phyloP scores from a whole-genome alignment of 2,113 vertebrate species.

The Catharus bicknelli region DNA sequence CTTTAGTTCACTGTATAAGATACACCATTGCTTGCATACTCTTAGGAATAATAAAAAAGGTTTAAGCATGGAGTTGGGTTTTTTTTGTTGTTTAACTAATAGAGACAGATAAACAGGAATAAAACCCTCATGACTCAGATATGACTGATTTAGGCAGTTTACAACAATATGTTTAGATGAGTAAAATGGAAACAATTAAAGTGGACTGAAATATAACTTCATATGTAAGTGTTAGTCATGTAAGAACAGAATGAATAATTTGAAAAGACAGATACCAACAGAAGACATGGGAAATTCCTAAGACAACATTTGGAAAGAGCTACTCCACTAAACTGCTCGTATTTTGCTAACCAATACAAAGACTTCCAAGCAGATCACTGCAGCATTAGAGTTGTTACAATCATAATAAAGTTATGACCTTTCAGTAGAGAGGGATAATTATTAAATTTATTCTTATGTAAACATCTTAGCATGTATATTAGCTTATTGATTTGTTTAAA shows the following conservation, averaged over 20 bases:
- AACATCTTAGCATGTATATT: neutral
- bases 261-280: neutral
- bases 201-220: neutral
- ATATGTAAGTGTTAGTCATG: neutral
- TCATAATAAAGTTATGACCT: neutral
- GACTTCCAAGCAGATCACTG: neutral
- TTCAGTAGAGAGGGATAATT: neutral
- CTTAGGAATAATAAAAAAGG: neutral
- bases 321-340: neutral
- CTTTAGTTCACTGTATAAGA: neutral
- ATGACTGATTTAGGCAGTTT: neutral
- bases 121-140: neutral
- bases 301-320: neutral
- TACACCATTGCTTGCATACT: neutral
- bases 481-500: neutral
- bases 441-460: neutral
- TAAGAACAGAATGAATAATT: neutral
- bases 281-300: neutral
- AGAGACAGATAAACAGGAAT: neutral
- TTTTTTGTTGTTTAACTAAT: neutral
- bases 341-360: neutral
- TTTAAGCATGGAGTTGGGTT: neutral
- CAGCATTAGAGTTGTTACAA: neutral
- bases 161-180: neutral
- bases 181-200: neutral